phyloP scores from a whole-genome alignment of 2,797 vertebrate species.

The Pseudochromis fuscus region DNA sequence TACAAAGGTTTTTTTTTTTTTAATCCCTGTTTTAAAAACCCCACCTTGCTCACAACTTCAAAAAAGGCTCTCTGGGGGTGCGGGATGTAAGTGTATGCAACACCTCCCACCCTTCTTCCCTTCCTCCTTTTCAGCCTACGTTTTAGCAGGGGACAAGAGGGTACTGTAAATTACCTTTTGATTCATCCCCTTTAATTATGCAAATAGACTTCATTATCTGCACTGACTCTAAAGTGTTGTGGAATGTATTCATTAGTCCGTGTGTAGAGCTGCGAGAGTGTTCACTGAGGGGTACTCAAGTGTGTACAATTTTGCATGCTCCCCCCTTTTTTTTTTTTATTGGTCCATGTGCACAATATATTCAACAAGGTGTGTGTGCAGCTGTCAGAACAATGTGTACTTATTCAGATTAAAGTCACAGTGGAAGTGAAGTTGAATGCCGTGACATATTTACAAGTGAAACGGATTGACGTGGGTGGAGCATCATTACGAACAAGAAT shows the following conservation, averaged over 20 bases:
- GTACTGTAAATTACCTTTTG: constrained; percentile 80
- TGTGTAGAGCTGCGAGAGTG: constrained; percentile 38
- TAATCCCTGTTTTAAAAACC: constrained; percentile 66
- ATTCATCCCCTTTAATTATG: constrained; percentile 84
- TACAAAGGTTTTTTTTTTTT: constrained; percentile 68
- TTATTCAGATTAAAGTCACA: constrained; percentile 2
- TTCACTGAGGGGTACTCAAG: constrained; percentile 66
- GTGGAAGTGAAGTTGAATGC: not conserved
- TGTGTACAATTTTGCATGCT: constrained; percentile 50
- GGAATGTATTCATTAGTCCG: constrained; percentile 76
- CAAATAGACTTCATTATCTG: constrained; percentile 80
- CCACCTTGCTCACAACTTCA: constrained; percentile 56
- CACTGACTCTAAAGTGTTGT: constrained; percentile 71
- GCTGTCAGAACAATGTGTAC: constrained; percentile 5
- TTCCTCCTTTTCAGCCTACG: constrained; percentile 35
- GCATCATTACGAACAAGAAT: not conserved
- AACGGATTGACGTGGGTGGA: constrained; percentile 2
- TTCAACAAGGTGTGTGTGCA: constrained; percentile 31
- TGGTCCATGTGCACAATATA: constrained; percentile 21
- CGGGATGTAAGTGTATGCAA: constrained; percentile 57
- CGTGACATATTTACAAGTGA: not conserved
- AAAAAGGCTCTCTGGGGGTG: constrained; percentile 60
- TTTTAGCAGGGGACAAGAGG: constrained; percentile 69
- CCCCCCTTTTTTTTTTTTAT: constrained; percentile 23
- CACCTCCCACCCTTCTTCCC: constrained; percentile 30